A percentile compares a stretch with the other conserved stretches of the same genome.
phyloP scores from a whole-genome alignment of 2,797 vertebrate species.

The Nyctibius grandis region DNA sequence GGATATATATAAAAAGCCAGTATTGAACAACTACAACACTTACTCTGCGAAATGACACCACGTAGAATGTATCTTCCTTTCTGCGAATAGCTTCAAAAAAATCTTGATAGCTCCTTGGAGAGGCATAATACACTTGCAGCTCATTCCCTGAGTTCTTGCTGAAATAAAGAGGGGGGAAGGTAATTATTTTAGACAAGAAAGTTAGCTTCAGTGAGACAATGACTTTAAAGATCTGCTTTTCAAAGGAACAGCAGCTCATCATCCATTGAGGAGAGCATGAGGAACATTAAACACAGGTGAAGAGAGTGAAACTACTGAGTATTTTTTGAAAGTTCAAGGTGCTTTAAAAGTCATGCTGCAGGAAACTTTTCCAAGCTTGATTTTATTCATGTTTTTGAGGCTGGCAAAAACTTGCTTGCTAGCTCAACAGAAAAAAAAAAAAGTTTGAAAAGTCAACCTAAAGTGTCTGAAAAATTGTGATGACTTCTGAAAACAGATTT shows the following conservation, averaged over 20 bases:
- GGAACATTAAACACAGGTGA: not conserved
- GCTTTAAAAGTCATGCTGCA: not conserved
- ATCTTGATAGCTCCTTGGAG: conserved; percentile 85
- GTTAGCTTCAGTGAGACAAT: not conserved
- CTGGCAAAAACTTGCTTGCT: not conserved
- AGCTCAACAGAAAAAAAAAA: not conserved
- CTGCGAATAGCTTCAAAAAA: conserved; percentile 92
- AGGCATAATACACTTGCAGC: conserved; percentile 92
- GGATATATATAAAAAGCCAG: not conserved
- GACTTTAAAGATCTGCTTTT: not conserved
- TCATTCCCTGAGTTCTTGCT: conserved; percentile 84
- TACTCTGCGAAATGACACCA: conserved; percentile 96
- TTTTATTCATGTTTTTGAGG: not conserved
- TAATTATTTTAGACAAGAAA: not conserved
- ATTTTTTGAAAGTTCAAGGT: not conserved
- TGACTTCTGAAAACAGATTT: not conserved
- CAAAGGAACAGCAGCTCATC: not conserved
- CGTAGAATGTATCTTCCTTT: conserved; percentile 92
- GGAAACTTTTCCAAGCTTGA: not conserved
- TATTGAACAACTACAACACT: conserved; percentile 42
- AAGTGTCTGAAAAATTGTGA: not conserved
- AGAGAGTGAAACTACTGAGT: not conserved
- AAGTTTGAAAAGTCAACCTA: not conserved
- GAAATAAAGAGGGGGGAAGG: not conserved
- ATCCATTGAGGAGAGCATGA: not conserved